Base-by-base conservation (phyloP, 2,888 invertebrate genomes). In the Galeopsomyia nigrocyanea region DNA sequence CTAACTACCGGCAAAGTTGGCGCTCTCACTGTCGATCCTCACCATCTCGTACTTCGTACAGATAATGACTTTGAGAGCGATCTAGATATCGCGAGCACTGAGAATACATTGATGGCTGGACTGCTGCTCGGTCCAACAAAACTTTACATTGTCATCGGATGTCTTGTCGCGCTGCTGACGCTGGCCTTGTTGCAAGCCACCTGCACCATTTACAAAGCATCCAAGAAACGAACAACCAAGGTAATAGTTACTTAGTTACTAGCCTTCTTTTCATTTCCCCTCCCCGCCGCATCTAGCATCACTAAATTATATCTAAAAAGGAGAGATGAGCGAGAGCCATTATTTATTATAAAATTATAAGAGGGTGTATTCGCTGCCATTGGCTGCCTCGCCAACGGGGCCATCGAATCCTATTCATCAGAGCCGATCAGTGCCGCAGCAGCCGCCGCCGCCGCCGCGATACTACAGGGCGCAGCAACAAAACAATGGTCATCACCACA, bases 141-240 rank as follows among this genome's bases (percentile, higher is more conserved):
- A 82, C 87, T 95, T 74, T 95, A 94, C 88, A 92, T 94, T 74
- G 94, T 96, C 55, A 88, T 94, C 73, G 96, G 93, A 9, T 94
- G 95, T 79, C 92, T 96, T 70, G 92, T 90, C 0, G 95, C 95
- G 0, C 87, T 97, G 56, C 88, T 96, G 47, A 87, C 95, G 21
- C 90, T 96, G 53, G 94, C 95, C 0, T 80, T 96, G 14, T 88
- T 96, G 60, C 96, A 96, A 87, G 96, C 95, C 0, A 91, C 89
- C 64, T 95, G 95, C 83, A 96, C 95, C 1, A 90, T 96, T 60
- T 93, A 93, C 86, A 90, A 91, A 80, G 90, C 91, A 0, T 90
- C 90, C 21, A 89, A 89, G 78, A 89, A 89, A 78, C 89, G 88
- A 75, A 83, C 83, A 50, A 83, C 86, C 76, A 94, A 94, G 92